These are phyloP conservation scores for Cephus spinipes DNA, from an alignment of 2,888 invertebrate species.

Conservation along the genomic window DNA sequence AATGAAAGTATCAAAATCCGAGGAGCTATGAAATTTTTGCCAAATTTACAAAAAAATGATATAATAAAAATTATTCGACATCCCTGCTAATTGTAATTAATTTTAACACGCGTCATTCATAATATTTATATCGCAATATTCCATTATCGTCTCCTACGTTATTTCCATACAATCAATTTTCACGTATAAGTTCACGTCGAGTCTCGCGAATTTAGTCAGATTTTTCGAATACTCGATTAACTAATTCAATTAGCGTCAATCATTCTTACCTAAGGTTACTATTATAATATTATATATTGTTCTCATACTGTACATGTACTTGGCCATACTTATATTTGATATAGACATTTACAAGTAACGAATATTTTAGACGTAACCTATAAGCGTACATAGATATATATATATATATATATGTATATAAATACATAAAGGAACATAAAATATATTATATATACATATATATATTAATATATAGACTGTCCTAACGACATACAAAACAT, in stretches of 20 bases:
- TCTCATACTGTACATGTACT: constrained; percentile 15
- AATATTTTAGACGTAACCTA: constrained; percentile 29
- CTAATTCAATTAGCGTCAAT: background rate
- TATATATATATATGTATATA: constrained; percentile 14
- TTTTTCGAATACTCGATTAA: background rate
- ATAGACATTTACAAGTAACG: constrained; percentile 35
- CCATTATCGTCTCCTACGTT: background rate
- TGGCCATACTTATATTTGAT: constrained; percentile 20
- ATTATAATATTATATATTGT: constrained; percentile 1
- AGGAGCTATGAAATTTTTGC: background rate
- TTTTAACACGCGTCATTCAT: background rate
- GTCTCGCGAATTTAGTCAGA: background rate
- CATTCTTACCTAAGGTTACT: background rate
- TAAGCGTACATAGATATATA: constrained; percentile 7
- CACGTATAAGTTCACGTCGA: background rate
- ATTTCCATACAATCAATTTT: background rate
- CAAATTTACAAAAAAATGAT: background rate
- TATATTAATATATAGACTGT: constrained; percentile 34
- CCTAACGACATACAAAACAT: constrained; percentile 46
- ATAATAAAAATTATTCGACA: background rate
- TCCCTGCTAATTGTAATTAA: background rate
- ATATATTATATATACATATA: constrained; percentile 16
- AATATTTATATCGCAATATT: background rate
- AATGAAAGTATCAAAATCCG: background rate
- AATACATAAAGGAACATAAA: constrained; percentile 14